Conservation (phyloP, 2,888 invertebrate genomes). For the Dichetophora obliterata region DNA sequence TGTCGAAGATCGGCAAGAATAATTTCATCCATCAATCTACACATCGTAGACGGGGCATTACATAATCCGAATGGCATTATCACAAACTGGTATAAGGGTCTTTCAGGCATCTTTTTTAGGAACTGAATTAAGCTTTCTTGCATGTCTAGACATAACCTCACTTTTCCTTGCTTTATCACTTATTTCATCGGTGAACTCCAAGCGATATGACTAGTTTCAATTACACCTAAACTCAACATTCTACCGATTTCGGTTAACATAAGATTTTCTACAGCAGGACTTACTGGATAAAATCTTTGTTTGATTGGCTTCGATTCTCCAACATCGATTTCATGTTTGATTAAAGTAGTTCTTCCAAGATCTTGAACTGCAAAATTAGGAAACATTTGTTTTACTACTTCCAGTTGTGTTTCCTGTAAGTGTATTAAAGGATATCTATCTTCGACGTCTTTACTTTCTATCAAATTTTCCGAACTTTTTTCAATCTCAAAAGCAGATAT, state of each 20-base stretch:
- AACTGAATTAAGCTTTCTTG: slow-evolving; percentile 54
- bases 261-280: no score
- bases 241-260: slow-evolving; percentile 46
- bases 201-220: slow-evolving; percentile 56
- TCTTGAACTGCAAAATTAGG: slow-evolving; percentile 39
- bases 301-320: slow-evolving; percentile 28
- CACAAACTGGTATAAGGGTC: slow-evolving; percentile 45
- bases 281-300: slow-evolving; percentile 36
- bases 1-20: slow-evolving; percentile 19
- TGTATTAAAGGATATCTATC: slow-evolving; percentile 7
- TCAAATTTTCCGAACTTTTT: background rate
- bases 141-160: slow-evolving; percentile 56
- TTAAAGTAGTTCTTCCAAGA: slow-evolving; percentile 40
- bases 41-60: slow-evolving; percentile 42
- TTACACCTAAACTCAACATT: slow-evolving; percentile 56
- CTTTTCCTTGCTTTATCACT: slow-evolving; percentile 51
- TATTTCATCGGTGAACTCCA: slow-evolving; percentile 58
- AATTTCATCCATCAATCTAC: slow-evolving; percentile 24
- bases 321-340: slow-evolving; percentile 42
- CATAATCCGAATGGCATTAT: slow-evolving; percentile 46
- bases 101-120: slow-evolving; percentile 48
- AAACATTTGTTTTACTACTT: slow-evolving; percentile 26
- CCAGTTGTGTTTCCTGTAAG: slow-evolving; percentile 15
- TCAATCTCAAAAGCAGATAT: slow-evolving; percentile 4
- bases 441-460: background rate